These are phyloP conservation scores for Leucophenga montana DNA, from an alignment of 2,888 invertebrate species.

Conservation along the genomic window DNA sequence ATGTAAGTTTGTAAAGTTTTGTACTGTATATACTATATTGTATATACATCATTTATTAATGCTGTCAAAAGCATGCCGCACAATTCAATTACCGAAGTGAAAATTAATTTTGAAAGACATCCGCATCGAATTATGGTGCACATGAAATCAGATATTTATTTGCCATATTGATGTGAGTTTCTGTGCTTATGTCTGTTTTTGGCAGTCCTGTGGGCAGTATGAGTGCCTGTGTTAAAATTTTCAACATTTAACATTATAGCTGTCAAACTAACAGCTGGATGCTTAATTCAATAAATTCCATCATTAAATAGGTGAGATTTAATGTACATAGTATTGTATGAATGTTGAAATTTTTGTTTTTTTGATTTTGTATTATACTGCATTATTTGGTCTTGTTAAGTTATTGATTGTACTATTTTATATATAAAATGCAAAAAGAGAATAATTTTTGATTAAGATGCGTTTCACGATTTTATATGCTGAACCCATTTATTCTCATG, in stretches of 20 bases:
- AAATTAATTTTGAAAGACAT: constrained; percentile 12
- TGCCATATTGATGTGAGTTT: too few relatives aligned
- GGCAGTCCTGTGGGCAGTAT: not conserved
- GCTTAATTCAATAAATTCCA: not conserved
- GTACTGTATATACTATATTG: not conserved
- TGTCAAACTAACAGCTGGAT: not conserved
- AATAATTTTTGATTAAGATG: constrained; percentile 5
- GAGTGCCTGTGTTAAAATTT: not conserved
- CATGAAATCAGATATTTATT: too few relatives aligned
- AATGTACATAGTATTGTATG: not conserved
- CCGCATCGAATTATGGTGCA: too few relatives aligned
- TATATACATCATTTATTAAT: constrained; percentile 12
- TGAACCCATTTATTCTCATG: too few relatives aligned
- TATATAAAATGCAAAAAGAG: too few relatives aligned
- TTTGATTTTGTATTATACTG: too few relatives aligned
- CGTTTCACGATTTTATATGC: too few relatives aligned
- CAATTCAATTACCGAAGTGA: constrained; percentile 3
- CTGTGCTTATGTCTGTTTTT: too few relatives aligned
- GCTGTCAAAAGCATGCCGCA: constrained; percentile 11
- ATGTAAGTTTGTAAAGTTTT: too few relatives aligned
- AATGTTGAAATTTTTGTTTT: too few relatives aligned
- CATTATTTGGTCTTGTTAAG: too few relatives aligned
- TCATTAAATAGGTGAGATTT: not conserved
- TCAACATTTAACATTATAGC: not conserved
- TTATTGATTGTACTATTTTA: too few relatives aligned